Conservation (phyloP, 2,797 vertebrate genomes). For the Clarias pachynema region DNA sequence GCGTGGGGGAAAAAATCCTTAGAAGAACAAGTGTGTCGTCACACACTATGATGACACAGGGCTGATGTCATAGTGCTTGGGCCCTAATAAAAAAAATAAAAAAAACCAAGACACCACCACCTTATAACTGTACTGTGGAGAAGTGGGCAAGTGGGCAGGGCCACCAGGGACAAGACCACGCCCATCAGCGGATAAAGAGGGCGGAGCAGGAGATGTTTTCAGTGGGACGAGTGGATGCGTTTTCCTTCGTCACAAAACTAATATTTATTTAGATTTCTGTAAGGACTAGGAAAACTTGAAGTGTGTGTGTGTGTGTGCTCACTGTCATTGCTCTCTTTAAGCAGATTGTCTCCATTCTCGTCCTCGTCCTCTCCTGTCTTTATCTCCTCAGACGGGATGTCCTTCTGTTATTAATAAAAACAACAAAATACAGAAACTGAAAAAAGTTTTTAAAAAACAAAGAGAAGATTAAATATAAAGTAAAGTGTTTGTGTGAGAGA, state of each 20-base stretch:
- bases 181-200: background rate
- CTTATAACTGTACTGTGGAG: background rate
- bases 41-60: no score
- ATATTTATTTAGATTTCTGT: background rate
- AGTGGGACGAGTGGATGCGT: background rate
- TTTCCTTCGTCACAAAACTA: background rate
- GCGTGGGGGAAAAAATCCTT: no score
- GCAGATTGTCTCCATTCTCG: conserved; percentile 95
- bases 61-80: no score
- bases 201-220: background rate
- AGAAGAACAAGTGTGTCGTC: no score
- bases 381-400: conserved; percentile 97
- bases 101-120: background rate
- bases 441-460: no score
- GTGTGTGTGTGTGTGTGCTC: conserved; percentile 61
- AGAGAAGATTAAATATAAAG: background rate
- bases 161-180: background rate
- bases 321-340: conserved; percentile 98
- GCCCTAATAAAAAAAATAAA: no score
- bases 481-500: background rate
- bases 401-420: conserved; percentile 67
- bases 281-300: background rate
- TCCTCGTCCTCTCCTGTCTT: conserved; percentile 98
- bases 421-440: background rate
- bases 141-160: background rate